These are phyloP conservation scores for Rhopalosiphum padi DNA, from an alignment of 1,140 invertebrate genomes.

Conservation along the genomic window DNA sequence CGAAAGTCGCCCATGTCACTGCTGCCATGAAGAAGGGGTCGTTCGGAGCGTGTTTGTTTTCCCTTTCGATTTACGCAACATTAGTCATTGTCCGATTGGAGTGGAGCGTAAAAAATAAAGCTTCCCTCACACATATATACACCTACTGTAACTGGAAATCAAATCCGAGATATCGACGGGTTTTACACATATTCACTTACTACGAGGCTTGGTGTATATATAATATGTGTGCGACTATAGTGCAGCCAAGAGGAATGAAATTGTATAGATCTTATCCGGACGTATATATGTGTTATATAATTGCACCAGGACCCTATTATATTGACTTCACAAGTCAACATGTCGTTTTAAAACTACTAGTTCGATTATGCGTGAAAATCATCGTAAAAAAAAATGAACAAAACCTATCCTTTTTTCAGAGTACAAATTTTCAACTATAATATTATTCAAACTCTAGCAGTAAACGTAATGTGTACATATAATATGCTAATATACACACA, in stretches of 20 bases:
- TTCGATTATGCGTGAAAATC: constrained; percentile 4
- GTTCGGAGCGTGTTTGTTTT: constrained; percentile 33
- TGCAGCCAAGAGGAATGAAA: constrained; percentile 40
- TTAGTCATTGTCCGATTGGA: constrained; percentile 53
- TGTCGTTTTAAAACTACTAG: constrained; percentile 38
- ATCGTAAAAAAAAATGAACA: neutral
- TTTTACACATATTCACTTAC: constrained; percentile 42
- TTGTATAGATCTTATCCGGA: neutral
- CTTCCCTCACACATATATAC: neutral
- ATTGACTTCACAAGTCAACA: neutral
- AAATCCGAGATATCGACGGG: constrained; percentile 44
- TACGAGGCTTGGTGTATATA: neutral
- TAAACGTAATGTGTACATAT: neutral
- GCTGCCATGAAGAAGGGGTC: constrained; percentile 34
- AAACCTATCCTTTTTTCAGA: neutral
- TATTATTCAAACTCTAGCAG: neutral
- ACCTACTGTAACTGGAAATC: neutral
- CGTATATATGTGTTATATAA: constrained; percentile 27
- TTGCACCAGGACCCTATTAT: neutral
- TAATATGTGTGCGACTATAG: neutral
- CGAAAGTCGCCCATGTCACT: constrained; percentile 50
- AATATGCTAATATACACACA: neutral
- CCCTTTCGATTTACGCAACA: constrained; percentile 47
- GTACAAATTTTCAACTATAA: neutral
- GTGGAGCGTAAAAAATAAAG: constrained; percentile 23